Evolutionary conservation across 30 jellyfish, hydroid and myxozoan genomes (phyloP).

Genomic region (Catostylus mosaicus): DNA sequence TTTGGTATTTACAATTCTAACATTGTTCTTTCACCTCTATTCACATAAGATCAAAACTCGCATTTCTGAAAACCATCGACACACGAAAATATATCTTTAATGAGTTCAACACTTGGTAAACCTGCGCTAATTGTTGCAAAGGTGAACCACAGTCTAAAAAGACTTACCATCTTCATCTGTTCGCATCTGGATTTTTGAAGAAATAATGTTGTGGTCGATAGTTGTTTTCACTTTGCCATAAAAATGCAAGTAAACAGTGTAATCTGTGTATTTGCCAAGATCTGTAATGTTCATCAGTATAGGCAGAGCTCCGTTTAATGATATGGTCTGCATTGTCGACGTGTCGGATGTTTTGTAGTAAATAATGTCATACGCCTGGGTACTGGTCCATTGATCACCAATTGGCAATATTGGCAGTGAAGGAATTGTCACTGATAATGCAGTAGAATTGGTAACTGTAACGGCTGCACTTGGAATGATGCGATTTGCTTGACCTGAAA

Average conservation of each 20-base stretch:
- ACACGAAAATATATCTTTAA: too few species aligned
- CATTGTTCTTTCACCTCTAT: too few species aligned
- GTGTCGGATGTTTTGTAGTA: slow-evolving; percentile 6
- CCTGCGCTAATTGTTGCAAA: too few species aligned
- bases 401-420: slow-evolving; percentile 17
- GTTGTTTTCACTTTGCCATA: slow-evolving; percentile 29
- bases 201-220: slow-evolving; percentile 27
- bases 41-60: too few species aligned
- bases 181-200: background rate
- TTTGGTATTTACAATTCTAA: too few species aligned
- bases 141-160: too few species aligned
- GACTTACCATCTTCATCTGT: slow-evolving; percentile 54
- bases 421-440: background rate
- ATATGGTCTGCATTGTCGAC: background rate
- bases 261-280: slow-evolving; percentile 30
- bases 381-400: slow-evolving; percentile 24
- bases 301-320: slow-evolving; percentile 45
- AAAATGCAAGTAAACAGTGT: slow-evolving; percentile 33
- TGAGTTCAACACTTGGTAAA: too few species aligned
- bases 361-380: slow-evolving; percentile 16
- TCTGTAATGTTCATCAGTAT: background rate
- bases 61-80: background rate
- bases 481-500: slow-evolving; percentile 2
- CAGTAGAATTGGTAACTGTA: slow-evolving; percentile 16
- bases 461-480: background rate